These are phyloP conservation scores for Sinocyclocheilus anophthalmus DNA, from an alignment of 2,113 vertebrate genomes.

Conservation along the genomic window DNA sequence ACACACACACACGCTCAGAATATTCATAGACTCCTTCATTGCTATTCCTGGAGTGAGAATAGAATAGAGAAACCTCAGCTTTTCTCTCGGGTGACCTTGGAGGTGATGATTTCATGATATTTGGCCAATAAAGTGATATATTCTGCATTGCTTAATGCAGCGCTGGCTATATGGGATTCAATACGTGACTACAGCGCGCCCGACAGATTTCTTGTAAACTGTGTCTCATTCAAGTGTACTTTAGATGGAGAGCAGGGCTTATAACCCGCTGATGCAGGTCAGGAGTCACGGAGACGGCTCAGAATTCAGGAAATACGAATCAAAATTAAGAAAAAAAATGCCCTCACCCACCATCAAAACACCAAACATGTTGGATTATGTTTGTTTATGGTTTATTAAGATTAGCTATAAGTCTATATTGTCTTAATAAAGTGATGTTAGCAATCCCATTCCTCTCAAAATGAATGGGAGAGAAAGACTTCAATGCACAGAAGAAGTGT, in stretches of 20 bases:
- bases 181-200: neutral
- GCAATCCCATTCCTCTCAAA: neutral
- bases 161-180: neutral
- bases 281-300: neutral
- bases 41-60: slow-evolving; percentile 39
- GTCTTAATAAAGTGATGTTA: neutral
- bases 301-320: neutral
- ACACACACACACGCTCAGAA: slow-evolving; percentile 41
- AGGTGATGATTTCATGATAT: slow-evolving; percentile 41
- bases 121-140: slow-evolving; percentile 19
- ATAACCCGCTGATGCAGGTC: neutral
- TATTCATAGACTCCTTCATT: slow-evolving; percentile 53
- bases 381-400: neutral
- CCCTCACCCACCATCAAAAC: neutral
- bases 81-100: slow-evolving; percentile 52
- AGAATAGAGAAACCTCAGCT: slow-evolving; percentile 41
- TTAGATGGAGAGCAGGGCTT: neutral
- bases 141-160: neutral
- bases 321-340: neutral
- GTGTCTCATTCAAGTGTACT: slow-evolving; percentile 1
- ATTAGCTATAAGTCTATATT: neutral
- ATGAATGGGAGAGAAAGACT: no score
- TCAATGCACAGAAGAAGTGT: no score
- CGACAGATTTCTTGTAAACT: neutral
- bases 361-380: neutral